phyloP scores from a whole-genome alignment of 2,797 vertebrate genomes.

The Hylomyscus alleni region DNA sequence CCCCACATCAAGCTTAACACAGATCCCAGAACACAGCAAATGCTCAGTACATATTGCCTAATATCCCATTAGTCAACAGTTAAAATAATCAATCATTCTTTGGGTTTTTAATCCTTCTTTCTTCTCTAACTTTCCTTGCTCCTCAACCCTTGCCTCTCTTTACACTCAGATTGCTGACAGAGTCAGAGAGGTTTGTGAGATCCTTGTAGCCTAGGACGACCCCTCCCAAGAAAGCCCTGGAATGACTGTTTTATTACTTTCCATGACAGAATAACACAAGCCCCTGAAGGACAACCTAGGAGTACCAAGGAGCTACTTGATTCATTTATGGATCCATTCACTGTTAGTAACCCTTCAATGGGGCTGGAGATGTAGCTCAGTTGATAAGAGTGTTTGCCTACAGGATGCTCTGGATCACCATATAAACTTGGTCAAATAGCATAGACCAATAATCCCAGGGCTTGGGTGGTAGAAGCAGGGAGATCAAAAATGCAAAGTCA shows the following conservation, averaged over 20 bases:
- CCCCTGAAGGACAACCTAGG: background rate
- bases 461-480: background rate
- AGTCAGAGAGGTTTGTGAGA: background rate
- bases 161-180: background rate
- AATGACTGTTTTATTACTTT: background rate
- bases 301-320: background rate
- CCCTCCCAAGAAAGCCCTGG: fast-evolving
- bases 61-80: background rate
- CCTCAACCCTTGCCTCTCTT: background rate
- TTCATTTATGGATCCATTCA: background rate
- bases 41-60: background rate
- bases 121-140: background rate
- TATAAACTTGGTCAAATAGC: too few relatives aligned
- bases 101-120: background rate
- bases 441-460: background rate
- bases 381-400: background rate
- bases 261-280: background rate
- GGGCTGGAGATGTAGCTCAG: background rate
- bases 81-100: background rate
- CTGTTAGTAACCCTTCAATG: background rate
- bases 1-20: background rate
- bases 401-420: background rate
- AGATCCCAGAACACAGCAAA: background rate
- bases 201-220: background rate
- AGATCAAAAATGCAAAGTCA: background rate